Evolutionary conservation across 2,113 vertebrate genomes (phyloP), one percentile per base, ranked within the genome.

Genomic region (Lycocorax pyrrhopterus): DNA sequence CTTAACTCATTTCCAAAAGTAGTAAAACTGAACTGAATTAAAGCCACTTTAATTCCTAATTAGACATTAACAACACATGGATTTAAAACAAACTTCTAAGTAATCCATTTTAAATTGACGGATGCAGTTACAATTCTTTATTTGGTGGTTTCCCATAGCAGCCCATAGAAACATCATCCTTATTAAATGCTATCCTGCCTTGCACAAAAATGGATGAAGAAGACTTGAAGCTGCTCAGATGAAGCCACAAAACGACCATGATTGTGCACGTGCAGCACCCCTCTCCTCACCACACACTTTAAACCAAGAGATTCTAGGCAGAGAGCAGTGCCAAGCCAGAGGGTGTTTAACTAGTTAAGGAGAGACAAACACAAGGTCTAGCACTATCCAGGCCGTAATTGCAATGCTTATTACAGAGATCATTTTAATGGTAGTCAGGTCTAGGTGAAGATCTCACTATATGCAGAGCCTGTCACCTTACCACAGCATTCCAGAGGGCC

Each of bases 401-500:
- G 37, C 16, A 79, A 43, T 6, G 13, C 23, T 49, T 44, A 23
- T 77, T 73, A 66, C 19, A 41, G 21, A 53, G 37, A 84, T 58
- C 30, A 62, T 67, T 82, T 64, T 66, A 75, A 19, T 30, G 35
- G 12, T 9, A 27, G 16, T 10, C 37, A 66, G 41, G 12, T 80
- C 46, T 55, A 82, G 30, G 46, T 59, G 71, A 83, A 84, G 22
- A 67, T 14, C 14, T 53, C 19, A 7, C 18, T 52, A 16, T 12
- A 18, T 8, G 51, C 62, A 71, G 23, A 80, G 10, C 25, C 23
- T 59, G 30, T 37, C 62, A 53, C 30, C 89, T 96, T 97, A 99
- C 99, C 99, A 99, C 94, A 95, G 98, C 97, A 96, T 98, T 98
- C 99, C 99, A 99, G 58, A 99, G 99, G 69, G 97, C 97, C n/a